These are phyloP conservation scores for Pavo muticus DNA, from an alignment of 2,113 vertebrate genomes.

Conservation along the genomic window DNA sequence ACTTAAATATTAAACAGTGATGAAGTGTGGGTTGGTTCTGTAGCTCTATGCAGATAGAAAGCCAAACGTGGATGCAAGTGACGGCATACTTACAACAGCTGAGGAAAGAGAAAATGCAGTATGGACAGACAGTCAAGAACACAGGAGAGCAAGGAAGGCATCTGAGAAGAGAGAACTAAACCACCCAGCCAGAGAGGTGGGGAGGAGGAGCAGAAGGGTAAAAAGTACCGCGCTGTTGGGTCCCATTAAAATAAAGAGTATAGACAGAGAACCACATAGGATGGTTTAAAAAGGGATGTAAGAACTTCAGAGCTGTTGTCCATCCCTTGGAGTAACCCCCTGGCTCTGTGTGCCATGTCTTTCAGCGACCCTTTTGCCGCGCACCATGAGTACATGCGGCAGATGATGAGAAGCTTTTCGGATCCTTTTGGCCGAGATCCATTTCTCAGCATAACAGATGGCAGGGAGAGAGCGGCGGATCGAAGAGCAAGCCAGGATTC, in stretches of 20 bases:
- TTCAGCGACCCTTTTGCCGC: slow-evolving; percentile 86
- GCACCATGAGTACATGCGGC: slow-evolving; percentile 85
- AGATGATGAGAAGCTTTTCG: slow-evolving; percentile 89
- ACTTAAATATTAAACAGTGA: too few relatives aligned
- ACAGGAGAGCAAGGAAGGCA: neutral
- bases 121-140: neutral
- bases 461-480: slow-evolving; percentile 45
- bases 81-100: neutral
- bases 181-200: neutral
- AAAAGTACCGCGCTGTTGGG: too few relatives aligned
- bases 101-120: neutral
- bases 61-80: neutral
- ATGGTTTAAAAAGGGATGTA: neutral
- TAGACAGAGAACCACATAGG: fast-evolving
- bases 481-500: slow-evolving; percentile 22
- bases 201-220: neutral
- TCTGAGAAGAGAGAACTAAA: neutral
- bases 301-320: fast-evolving
- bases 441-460: slow-evolving; percentile 79
- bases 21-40: neutral
- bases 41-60: neutral
- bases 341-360: neutral
- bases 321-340: neutral
- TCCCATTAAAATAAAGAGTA: neutral
- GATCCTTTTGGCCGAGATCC: slow-evolving; percentile 83